A percentile compares a stretch with the other conserved stretches of the same genome.
phyloP scores from a whole-genome alignment of 2,113 vertebrate species.

The Lagopus leucura region DNA sequence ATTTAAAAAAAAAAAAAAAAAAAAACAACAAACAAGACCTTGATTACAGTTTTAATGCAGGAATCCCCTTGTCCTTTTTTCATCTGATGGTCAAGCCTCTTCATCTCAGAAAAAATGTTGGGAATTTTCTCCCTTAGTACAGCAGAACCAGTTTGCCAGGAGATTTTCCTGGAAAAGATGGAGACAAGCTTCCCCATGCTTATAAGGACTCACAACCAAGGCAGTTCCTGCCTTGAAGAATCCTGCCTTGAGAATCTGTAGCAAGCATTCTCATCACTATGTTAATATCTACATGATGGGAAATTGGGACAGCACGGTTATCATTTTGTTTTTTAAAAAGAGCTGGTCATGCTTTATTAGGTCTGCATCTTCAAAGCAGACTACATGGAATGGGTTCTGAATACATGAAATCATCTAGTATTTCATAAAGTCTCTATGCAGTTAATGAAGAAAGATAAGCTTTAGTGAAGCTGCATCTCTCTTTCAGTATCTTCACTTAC shows the following conservation, averaged over 20 bases:
- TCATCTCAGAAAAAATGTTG: not conserved
- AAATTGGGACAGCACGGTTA: slow-evolving; percentile 6
- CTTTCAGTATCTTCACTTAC: not conserved
- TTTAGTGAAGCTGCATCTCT: not conserved
- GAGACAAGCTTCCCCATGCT: not conserved
- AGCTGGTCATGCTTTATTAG: slow-evolving; percentile 39
- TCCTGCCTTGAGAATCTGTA: no score
- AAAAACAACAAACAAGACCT: not conserved
- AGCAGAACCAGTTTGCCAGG: not conserved
- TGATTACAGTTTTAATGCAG: not conserved
- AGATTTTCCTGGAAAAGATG: not conserved
- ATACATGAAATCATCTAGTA: not conserved
- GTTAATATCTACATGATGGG: not conserved
- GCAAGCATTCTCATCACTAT: not conserved
- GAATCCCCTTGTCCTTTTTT: not conserved
- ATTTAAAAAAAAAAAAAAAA: not conserved
- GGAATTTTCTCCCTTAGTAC: not conserved
- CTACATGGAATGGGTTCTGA: not conserved
- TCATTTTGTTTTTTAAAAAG: not conserved
- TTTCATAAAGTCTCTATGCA: not conserved
- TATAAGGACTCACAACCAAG: not conserved
- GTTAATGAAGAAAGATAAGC: slow-evolving; percentile 25
- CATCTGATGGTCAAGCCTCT: not conserved
- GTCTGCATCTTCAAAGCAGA: slow-evolving; percentile 26
- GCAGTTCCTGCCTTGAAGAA: no score